Percentiles rank a stretch among this genome's conserved stretches.
These are phyloP conservation scores for Chaitophorus viminalis DNA, from an alignment of 2,888 invertebrate species.

Conservation along the genomic window DNA sequence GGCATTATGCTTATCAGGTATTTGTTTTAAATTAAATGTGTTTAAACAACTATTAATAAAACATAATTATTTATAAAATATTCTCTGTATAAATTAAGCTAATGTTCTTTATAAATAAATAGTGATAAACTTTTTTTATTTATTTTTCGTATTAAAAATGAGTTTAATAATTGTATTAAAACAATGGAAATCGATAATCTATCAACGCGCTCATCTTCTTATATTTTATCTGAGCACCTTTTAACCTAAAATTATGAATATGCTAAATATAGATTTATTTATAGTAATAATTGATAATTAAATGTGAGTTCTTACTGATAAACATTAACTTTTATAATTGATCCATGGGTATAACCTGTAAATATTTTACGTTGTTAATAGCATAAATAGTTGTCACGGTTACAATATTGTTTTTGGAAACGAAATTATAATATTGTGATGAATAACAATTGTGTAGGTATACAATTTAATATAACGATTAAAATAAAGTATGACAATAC, in stretches of 20 bases:
- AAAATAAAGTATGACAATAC: neutral
- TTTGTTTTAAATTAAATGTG: neutral
- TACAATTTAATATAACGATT: too few species aligned
- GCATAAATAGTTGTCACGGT: neutral
- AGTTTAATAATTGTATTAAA: neutral
- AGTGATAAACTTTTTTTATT: too few species aligned
- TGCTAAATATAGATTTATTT: neutral
- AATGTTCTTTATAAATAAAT: neutral
- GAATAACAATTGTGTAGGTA: neutral
- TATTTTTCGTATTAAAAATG: neutral
- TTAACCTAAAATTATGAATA: constrained; percentile 28
- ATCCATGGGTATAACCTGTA: neutral
- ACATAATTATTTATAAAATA: neutral
- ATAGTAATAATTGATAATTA: neutral
- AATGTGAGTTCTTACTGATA: neutral
- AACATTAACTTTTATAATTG: neutral
- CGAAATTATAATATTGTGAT: neutral
- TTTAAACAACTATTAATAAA: neutral
- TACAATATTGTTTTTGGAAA: neutral
- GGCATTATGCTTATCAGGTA: neutral
- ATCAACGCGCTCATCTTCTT: neutral
- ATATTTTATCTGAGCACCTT: constrained; percentile 16
- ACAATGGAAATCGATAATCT: neutral
- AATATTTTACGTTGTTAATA: neutral
- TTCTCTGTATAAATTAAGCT: neutral